Conservation (phyloP, 2,888 invertebrate genomes). For the Cinara cedri region DNA sequence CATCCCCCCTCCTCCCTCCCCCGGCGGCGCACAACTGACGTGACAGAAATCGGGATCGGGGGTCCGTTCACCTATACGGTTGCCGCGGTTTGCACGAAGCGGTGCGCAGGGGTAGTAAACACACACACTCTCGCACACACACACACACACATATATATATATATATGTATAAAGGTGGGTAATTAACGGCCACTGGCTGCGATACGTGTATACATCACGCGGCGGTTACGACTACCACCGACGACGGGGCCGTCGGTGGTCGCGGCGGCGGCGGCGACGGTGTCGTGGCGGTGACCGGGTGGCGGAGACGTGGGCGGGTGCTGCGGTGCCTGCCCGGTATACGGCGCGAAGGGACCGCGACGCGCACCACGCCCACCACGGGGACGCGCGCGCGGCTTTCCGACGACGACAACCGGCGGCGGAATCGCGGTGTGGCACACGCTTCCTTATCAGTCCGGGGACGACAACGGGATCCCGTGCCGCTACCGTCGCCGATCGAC, state of each 20-base stretch:
- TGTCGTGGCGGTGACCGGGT: background rate
- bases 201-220: too few relatives aligned
- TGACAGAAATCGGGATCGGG: too few relatives aligned
- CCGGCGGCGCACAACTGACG: too few relatives aligned
- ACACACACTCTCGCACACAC: too few relatives aligned
- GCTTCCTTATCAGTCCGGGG: constrained; percentile 41
- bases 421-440: constrained; percentile 22
- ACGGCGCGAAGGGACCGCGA: constrained; percentile 32
- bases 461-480: constrained; percentile 47
- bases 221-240: background rate
- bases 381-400: constrained; percentile 44
- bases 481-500: background rate
- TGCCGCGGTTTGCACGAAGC: too few relatives aligned
- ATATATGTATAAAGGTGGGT: too few relatives aligned
- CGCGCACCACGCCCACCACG: constrained; percentile 46
- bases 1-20: too few relatives aligned
- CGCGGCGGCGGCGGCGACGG: background rate
- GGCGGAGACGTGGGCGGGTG: constrained; percentile 41
- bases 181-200: too few relatives aligned
- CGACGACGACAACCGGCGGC: constrained; percentile 1
- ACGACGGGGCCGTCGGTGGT: background rate
- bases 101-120: too few relatives aligned
- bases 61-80: too few relatives aligned
- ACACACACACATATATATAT: too few relatives aligned
- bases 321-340: constrained; percentile 11